Evolutionary conservation across 2,797 vertebrate species (phyloP), one percentile per base, ranked within the genome.

Genomic region (Takifugu ocellatus): DNA sequence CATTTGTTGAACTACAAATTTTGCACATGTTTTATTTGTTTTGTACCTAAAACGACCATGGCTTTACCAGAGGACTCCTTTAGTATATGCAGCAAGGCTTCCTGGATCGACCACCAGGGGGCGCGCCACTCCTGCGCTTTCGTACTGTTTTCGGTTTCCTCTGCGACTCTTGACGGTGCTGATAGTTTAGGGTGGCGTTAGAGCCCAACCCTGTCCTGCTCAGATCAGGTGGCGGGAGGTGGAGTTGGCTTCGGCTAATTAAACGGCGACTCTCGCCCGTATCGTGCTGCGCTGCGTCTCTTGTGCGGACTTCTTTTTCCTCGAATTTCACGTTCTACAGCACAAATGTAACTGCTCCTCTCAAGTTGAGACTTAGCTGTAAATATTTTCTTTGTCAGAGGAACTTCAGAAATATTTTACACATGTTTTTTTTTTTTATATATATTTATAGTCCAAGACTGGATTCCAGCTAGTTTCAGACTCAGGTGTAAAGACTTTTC

Each of bases 371-470:
- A 74, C 53, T 68, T 46, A 68, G 75, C 58, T 84, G 85, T 89
- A 89, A 79, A 88, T 84, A 81, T 74, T 85, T 83, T 86, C 70
- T 79, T 83, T 88, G 51, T 75, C 72, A 70, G 71, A 82, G 68
- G 72, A 83, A 74, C 78, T 75, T 71, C 75, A 70, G 78, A 85
- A 83, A 65, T 77, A 81, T 85, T 90, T 89, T 85, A 87, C 86
- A 84, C 79, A 66, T 74, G 55, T 15, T 78, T 84, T 82, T 82
- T 79, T 84, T 81, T 74, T 81, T 78, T 74, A 75, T 78, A 81
- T 89, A 86, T 89, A 86, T 89, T 85, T 86, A 89, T 88, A 88
- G 85, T 81, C 75, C 82, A 75, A 81, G 77, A 63, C 63, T 76
- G 72, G 74, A 77, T 72, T 73, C 74, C 72, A 71, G 66, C 70